Evolutionary conservation across 2,113 vertebrate species (phyloP).

Genomic region (Aptenodytes forsteri): DNA sequence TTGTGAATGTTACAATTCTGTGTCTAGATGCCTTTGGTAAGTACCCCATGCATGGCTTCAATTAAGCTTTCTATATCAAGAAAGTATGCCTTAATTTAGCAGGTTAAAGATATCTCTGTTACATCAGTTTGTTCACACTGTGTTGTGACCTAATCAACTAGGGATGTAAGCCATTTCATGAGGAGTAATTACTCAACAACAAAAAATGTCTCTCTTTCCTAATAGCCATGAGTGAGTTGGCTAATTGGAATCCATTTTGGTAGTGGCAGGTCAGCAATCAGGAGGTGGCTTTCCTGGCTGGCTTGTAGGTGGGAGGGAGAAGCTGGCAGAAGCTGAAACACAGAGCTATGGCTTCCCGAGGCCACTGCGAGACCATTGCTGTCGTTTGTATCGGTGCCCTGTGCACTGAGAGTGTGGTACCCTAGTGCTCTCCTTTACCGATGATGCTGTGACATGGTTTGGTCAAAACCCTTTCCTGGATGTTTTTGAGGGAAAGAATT

Average conservation of each 20-base stretch:
- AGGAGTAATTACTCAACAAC: conserved; percentile 59
- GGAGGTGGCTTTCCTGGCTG: conserved; percentile 38
- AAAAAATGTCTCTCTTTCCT: conserved; percentile 57
- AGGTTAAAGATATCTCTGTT: conserved; percentile 69
- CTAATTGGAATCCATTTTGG: conserved; percentile 61
- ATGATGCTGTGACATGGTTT: neutral
- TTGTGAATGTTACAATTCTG: neutral
- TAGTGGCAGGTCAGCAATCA: conserved; percentile 44
- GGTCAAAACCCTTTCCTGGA: neutral
- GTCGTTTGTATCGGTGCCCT: neutral
- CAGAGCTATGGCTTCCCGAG: neutral
- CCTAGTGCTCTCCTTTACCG: neutral
- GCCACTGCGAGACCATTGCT: neutral
- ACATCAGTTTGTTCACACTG: conserved; percentile 70
- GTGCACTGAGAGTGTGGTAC: neutral
- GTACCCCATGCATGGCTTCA: conserved; percentile 19
- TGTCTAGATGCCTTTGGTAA: conserved; percentile 5
- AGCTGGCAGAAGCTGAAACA: neutral
- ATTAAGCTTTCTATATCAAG: conserved; percentile 57
- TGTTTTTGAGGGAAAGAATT: neutral
- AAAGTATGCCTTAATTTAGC: conserved; percentile 73
- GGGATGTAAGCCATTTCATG: conserved; percentile 61
- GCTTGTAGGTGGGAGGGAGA: conserved; percentile 13
- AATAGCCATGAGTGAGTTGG: conserved; percentile 37
- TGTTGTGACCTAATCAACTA: conserved; percentile 67